phyloP scores from a whole-genome alignment of 2,888 invertebrate species.

The Lysandra coridon region DNA sequence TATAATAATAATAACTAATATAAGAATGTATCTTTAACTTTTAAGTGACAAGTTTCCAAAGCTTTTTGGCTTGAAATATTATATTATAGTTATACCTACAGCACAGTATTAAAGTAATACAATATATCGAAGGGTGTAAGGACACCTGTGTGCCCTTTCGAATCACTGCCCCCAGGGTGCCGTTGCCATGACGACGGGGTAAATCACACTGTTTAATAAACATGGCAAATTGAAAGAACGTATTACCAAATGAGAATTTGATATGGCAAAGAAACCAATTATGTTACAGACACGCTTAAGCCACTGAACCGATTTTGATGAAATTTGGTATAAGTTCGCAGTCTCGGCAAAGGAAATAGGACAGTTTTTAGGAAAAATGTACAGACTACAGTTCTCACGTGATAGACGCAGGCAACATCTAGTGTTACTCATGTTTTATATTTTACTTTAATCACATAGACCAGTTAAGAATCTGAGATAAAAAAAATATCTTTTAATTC shows the following conservation, averaged over 20 bases:
- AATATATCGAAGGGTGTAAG: slow-evolving; percentile 1
- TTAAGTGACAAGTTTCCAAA: neutral
- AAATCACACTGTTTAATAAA: slow-evolving; percentile 9
- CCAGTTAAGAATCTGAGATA: too few relatives aligned
- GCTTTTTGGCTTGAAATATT: neutral
- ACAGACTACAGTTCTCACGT: too few relatives aligned
- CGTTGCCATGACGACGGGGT: neutral
- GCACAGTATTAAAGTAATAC: neutral
- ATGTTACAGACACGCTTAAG: neutral
- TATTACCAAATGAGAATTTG: neutral
- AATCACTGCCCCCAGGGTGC: neutral
- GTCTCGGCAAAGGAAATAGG: too few relatives aligned
- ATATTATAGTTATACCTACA: neutral
- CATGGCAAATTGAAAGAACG: slow-evolving; percentile 9
- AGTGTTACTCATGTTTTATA: too few relatives aligned
- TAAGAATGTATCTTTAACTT: too few relatives aligned
- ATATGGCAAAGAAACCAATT: neutral
- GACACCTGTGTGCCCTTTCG: slow-evolving; percentile 19
- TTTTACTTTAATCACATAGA: too few relatives aligned
- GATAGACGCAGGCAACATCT: too few relatives aligned
- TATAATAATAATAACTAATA: too few relatives aligned
- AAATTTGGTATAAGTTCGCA: neutral
- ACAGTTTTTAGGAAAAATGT: neutral
- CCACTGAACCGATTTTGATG: neutral
- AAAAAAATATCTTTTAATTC: too few relatives aligned